These are phyloP conservation scores for Lasioglossum baleicum DNA, from an alignment of 1,140 invertebrate genomes.

Conservation along the genomic window DNA sequence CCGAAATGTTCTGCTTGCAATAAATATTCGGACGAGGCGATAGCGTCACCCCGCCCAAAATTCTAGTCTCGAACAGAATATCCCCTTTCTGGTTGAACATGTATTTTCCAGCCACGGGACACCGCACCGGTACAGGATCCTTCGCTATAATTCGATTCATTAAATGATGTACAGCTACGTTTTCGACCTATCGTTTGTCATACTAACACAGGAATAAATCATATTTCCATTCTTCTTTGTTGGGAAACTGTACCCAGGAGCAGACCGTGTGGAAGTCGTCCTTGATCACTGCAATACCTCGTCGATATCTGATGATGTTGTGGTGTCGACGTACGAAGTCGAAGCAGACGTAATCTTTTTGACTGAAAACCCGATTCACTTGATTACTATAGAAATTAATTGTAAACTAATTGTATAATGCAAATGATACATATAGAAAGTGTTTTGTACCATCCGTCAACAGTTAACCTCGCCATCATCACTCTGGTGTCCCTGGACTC, in stretches of 20 bases:
- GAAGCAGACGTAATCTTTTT: slow-evolving; percentile 98
- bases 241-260: slow-evolving; percentile 95
- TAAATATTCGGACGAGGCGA: slow-evolving; percentile 95
- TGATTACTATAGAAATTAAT: neutral
- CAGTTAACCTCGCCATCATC: slow-evolving; percentile 97
- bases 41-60: slow-evolving; percentile 95
- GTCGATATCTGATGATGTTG: slow-evolving; percentile 95
- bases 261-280: slow-evolving; percentile 95
- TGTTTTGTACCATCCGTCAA: slow-evolving; percentile 92
- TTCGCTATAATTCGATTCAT: slow-evolving; percentile 83
- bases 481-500: slow-evolving; percentile 92
- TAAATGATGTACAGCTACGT: neutral
- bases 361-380: slow-evolving; percentile 82
- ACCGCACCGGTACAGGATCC: slow-evolving; percentile 94
- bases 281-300: slow-evolving; percentile 93
- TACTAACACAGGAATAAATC: slow-evolving; percentile 88
- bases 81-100: slow-evolving; percentile 95
- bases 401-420: too few relatives aligned
- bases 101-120: slow-evolving; percentile 97
- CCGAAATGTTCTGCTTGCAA: slow-evolving; percentile 96
- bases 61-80: slow-evolving; percentile 93
- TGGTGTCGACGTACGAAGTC: slow-evolving; percentile 97
- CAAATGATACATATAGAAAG: too few relatives aligned
- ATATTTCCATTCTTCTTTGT: slow-evolving; percentile 92
- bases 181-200: neutral